phyloP scores from a whole-genome alignment of 1,140 invertebrate species.

The Euwallacea similis region DNA sequence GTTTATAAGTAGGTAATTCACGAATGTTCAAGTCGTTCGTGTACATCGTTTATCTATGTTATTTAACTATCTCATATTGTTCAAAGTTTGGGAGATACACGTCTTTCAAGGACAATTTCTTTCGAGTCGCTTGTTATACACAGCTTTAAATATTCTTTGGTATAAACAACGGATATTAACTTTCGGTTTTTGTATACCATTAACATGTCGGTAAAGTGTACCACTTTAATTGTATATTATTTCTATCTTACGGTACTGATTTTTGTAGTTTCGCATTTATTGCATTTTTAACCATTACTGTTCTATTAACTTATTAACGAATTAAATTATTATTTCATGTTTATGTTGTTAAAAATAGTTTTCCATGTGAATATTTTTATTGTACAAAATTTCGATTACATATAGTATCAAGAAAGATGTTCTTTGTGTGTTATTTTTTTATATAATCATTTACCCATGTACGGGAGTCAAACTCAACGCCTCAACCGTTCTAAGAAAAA shows the following conservation, averaged over 20 bases:
- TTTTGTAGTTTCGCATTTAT: constrained; percentile 34
- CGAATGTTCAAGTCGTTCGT: too few species aligned
- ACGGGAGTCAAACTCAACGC: too few species aligned
- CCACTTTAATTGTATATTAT: constrained; percentile 26
- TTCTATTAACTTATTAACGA: constrained; percentile 37
- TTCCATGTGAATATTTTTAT: constrained; percentile 34
- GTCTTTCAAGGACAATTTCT: too few species aligned
- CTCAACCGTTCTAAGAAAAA: too few species aligned
- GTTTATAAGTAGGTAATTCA: too few species aligned
- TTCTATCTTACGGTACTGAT: constrained; percentile 30
- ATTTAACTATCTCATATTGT: too few species aligned
- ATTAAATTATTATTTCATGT: constrained; percentile 35
- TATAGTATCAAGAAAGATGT: neutral
- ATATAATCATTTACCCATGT: too few species aligned
- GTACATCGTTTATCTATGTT: too few species aligned
- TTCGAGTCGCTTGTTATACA: neutral
- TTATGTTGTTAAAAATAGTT: constrained; percentile 21
- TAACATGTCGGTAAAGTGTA: constrained; percentile 18
- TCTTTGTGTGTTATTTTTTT: too few species aligned
- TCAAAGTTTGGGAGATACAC: too few species aligned
- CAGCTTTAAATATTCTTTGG: constrained; percentile 29
- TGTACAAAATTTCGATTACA: constrained; percentile 34
- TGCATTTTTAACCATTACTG: constrained; percentile 31
- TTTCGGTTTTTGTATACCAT: neutral
- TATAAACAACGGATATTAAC: constrained; percentile 26